These are phyloP conservation scores for Nylanderia fulva DNA, from an alignment of 1,140 invertebrate species.

Conservation along the genomic window DNA sequence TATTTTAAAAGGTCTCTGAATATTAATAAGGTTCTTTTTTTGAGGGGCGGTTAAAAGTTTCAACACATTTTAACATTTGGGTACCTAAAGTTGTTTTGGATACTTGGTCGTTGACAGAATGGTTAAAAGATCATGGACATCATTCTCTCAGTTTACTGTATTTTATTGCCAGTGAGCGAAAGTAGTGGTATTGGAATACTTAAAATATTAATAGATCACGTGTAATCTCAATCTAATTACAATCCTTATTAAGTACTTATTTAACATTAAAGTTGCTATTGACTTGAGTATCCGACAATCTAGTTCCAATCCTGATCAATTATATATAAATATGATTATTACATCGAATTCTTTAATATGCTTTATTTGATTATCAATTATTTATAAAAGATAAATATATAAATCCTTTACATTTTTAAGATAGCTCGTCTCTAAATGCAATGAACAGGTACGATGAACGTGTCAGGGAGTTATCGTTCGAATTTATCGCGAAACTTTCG, in stretches of 20 bases:
- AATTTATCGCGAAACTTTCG: slow-evolving; percentile 3
- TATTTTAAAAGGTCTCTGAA: no score
- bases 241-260: no score
- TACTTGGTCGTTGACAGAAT: no score
- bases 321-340: background rate
- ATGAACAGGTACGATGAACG: background rate
- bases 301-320: background rate
- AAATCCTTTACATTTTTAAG: background rate
- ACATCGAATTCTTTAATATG: background rate
- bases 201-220: background rate
- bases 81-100: no score
- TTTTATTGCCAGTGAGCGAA: background rate
- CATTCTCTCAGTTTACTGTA: background rate
- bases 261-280: no score
- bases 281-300: no score
- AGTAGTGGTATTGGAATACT: background rate
- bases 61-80: no score
- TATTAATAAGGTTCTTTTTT: no score
- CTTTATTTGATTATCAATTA: background rate
- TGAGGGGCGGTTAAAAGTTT: no score
- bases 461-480: background rate
- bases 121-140: background rate
- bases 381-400: background rate
- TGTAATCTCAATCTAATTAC: background rate
- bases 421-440: background rate